Conservation (phyloP, 1,140 invertebrate species). For the Brachionus sp. region DNA sequence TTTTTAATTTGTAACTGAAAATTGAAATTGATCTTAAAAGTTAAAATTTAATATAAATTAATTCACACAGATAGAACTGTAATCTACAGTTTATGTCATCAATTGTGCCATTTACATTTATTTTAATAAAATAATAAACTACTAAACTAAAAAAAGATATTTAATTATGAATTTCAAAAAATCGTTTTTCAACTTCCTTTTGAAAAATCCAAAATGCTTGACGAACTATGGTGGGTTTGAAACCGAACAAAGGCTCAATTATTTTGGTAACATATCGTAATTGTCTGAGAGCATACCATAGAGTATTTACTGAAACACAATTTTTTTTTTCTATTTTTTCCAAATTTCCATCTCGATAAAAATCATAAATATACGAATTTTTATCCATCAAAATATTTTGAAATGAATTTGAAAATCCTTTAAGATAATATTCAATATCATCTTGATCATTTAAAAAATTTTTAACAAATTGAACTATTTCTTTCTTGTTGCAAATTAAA, state of each 20-base stretch:
- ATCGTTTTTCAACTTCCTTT: neutral
- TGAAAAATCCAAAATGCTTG: neutral
- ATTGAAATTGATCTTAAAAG: no score
- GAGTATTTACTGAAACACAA: neutral
- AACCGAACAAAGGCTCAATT: neutral
- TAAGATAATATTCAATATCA: neutral
- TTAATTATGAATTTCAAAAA: neutral
- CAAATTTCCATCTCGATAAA: neutral
- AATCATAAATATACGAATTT: slow-evolving; percentile 13
- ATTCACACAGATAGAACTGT: no score
- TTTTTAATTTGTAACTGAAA: no score
- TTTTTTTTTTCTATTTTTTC: neutral
- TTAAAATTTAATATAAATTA: no score
- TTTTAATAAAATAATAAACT: no score
- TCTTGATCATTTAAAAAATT: neutral
- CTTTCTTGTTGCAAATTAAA: neutral
- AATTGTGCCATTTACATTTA: no score
- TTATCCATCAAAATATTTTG: neutral
- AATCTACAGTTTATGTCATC: no score
- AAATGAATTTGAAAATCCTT: neutral
- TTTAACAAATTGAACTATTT: neutral
- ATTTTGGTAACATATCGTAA: neutral
- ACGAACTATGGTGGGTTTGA: neutral
- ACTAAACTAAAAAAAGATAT: no score
- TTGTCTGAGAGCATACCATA: neutral